These are phyloP conservation scores for Entosphenus tridentatus DNA, from an alignment of 2,113 vertebrate genomes.

Conservation along the genomic window DNA sequence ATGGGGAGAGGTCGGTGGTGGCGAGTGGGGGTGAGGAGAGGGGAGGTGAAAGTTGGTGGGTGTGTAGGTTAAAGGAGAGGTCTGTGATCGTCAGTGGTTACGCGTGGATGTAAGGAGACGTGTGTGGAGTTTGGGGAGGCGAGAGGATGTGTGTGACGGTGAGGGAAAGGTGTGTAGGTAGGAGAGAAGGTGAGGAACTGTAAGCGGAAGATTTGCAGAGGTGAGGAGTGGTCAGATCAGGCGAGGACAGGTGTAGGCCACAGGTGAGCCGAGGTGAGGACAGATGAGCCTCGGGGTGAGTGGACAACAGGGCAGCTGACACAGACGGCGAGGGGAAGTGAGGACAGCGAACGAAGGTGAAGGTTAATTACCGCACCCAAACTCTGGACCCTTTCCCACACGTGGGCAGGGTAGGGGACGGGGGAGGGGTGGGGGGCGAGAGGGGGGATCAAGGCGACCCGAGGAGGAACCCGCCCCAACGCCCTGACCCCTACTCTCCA, in stretches of 20 bases:
- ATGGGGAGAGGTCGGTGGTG: neutral
- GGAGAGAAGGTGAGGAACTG: neutral
- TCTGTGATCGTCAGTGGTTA: too few relatives aligned
- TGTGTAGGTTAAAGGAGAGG: too few relatives aligned
- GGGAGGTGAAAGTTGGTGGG: neutral
- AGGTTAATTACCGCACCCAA: neutral
- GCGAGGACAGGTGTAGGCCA: too few relatives aligned
- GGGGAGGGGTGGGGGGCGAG: neutral
- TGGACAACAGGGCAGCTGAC: neutral
- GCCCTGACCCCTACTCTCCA: conserved; percentile 1
- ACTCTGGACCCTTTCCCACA: neutral
- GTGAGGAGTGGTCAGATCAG: too few relatives aligned
- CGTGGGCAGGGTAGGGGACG: neutral
- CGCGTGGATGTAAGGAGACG: too few relatives aligned
- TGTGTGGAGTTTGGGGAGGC: too few relatives aligned
- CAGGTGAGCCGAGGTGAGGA: neutral
- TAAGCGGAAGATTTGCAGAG: neutral
- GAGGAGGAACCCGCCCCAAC: neutral
- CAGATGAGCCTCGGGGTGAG: neutral
- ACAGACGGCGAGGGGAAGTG: neutral
- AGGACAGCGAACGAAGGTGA: neutral
- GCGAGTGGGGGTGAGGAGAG: neutral
- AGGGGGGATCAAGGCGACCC: conserved; percentile 8
- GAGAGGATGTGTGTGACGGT: too few relatives aligned
- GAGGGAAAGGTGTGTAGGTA: too few relatives aligned